Evolutionary conservation across 92 coral and sea anemone genomes (phyloP), one percentile per base, ranked within the genome.

Genomic region (Plumapathes pennacea): DNA sequence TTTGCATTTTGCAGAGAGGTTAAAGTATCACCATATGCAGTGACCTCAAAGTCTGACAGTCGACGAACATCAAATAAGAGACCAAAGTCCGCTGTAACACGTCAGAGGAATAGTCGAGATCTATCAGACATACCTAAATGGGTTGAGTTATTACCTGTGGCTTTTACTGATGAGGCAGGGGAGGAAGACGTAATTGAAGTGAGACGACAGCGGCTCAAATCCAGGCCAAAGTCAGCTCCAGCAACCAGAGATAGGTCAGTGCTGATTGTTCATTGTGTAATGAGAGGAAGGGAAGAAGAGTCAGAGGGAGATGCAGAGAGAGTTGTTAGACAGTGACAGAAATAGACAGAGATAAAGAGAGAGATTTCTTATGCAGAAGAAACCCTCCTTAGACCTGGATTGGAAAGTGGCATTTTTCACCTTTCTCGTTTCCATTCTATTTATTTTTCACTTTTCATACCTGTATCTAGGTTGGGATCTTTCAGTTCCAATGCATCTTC

Each of bases 191-290:
- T 12, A 13, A 26, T 17, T 7, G 63, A 66, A 27, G 59, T 10
- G 4, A 18, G 30, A 34, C 71, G 72, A 34, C 69, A 77, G 44
- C 73, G 56, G 28, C 65, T 34, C 7, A 82, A 63, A 48, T 54
- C 30, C 38, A 61, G 95, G 22, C 89, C 89, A 4, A 59, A 62
- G 23, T 83, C 95, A 20, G 95, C 95, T 12, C 81, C 95, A 38
- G 67, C 85, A 4, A 52, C 57, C 14, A 82, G 95, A 56, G 69
- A 74, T 10, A 82, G 95, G 95, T 86, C 13, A 33, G n/a, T n/a
- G n/a, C n/a, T n/a, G n/a, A n/a, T 2, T 45, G 11, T 45, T 19
- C 48, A 37, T 37, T 37, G 10, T 37, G 41, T 37, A 14, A 37
- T 11, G 0, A n/a, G n/a, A n/a, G n/a, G n/a, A n/a, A n/a, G n/a